Evolutionary conservation across 92 coral and sea anemone species (phyloP).

Genomic region (Epizoanthus rinbou): DNA sequence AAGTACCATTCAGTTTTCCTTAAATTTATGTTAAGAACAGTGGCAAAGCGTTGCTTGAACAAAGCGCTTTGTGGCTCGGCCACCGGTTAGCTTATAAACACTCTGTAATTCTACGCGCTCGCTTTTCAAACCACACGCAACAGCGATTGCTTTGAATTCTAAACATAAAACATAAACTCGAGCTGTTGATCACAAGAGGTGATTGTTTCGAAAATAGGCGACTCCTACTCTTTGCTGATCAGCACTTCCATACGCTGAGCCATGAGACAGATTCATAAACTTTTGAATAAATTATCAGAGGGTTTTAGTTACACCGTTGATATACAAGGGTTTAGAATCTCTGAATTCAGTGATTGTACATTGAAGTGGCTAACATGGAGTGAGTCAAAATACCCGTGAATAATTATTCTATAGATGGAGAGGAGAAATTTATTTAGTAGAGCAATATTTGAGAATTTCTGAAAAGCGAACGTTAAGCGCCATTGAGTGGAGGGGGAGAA

Average conservation of each 20-base stretch:
- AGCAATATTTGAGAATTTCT: conserved; percentile 29
- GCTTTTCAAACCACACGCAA: conserved; percentile 56
- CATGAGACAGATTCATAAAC: conserved; percentile 35
- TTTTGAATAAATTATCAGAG: conserved; percentile 66
- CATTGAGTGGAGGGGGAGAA: conserved; percentile 39
- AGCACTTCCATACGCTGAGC: neutral
- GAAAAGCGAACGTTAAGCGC: conserved; percentile 32
- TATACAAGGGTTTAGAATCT: conserved; percentile 38
- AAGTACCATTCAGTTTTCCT: conserved; percentile 38
- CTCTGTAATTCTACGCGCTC: conserved; percentile 30
- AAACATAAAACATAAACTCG: conserved; percentile 39
- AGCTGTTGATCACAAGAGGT: conserved; percentile 7
- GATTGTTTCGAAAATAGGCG: conserved; percentile 3
- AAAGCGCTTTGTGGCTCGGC: conserved; percentile 73
- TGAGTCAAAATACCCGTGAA: conserved; percentile 49
- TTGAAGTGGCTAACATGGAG: conserved; percentile 32
- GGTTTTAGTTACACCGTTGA: conserved; percentile 61
- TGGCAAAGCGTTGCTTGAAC: conserved; percentile 51
- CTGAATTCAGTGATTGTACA: conserved; percentile 39
- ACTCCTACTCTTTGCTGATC: neutral
- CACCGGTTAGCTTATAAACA: conserved; percentile 80
- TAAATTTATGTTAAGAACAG: conserved; percentile 29
- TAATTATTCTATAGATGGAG: conserved; percentile 11
- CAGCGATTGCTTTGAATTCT: conserved; percentile 22
- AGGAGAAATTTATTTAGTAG: conserved; percentile 12